Evolutionary conservation across 2,113 vertebrate species (phyloP), one percentile per base, ranked within the genome.

Genomic region (Origma solitaria): DNA sequence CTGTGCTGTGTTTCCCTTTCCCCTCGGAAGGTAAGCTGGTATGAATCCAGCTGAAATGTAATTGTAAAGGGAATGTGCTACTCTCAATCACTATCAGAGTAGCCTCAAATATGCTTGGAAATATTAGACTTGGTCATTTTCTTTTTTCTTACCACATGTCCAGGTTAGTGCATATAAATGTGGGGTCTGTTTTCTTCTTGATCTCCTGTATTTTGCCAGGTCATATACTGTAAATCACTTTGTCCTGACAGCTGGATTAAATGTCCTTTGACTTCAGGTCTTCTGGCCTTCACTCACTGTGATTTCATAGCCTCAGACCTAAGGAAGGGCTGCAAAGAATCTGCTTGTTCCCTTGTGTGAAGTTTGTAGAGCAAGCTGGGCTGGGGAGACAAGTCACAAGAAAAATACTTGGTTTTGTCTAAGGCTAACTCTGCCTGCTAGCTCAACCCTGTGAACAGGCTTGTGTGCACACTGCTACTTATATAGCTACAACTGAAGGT

Each of bases 401-500:
- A 42, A 57, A 35, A 72, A 30, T 64, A 8, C 37, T 62, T 66
- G 16, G 7, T 18, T 91, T 91, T 82, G n/a, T 8, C 22, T 66
- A 31, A 51, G 11, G 13, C 30, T 49, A 3, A 7, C 7, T 80
- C 8, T 75, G 25, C 33, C n/a, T 79, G 19, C 37, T 27, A 30
- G 15, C 25, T 61, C 45, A 76, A 2, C 30, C 12, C 16, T 42
- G 4, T 37, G 19, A 68, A 25, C 37, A 73, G 61, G 27, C 24
- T 71, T 51, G 61, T 60, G 49, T 8, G 2, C 70, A 22, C 22
- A 11, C 17, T 56, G 49, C 37, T 15, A 2, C 25, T 82, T 60
- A 2, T 0, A 4, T 45, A 35, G 38, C 9, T 28, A 33, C 1
- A 65, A 1, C 1, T 14, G 42, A 86, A 49, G 54, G 19, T 77